Conservation (phyloP, 2,113 vertebrate genomes). For the Amphiprion ocellaris region DNA sequence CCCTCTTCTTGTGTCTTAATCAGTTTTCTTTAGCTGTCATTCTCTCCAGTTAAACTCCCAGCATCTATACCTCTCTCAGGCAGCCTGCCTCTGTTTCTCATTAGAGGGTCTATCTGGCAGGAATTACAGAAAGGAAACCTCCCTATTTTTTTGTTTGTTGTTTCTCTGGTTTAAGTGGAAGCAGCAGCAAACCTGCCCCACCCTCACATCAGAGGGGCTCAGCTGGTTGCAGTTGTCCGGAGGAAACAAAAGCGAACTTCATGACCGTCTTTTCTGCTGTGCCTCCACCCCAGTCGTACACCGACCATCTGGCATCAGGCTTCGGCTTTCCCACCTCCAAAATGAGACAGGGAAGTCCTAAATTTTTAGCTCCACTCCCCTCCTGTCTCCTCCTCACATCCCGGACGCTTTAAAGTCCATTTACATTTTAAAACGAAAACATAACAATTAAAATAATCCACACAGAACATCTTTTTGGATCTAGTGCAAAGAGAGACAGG, state of each 20-base stretch:
- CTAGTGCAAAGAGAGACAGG: background rate
- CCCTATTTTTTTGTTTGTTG: conserved; percentile 53
- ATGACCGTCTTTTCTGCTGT: background rate
- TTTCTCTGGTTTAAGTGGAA: conserved; percentile 67
- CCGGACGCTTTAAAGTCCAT: background rate
- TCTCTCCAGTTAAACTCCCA: background rate
- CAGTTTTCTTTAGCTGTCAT: background rate
- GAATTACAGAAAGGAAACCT: conserved; percentile 34
- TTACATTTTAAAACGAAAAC: conserved; percentile 26
- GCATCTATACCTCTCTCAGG: background rate
- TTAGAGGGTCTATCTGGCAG: conserved; percentile 48
- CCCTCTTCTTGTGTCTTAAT: background rate
- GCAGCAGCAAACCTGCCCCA: conserved; percentile 61
- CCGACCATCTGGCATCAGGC: background rate
- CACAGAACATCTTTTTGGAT: background rate
- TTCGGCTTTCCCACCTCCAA: conserved; percentile 26
- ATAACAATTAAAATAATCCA: conserved; percentile 6
- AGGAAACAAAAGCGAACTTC: conserved; percentile 41
- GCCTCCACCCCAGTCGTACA: conserved; percentile 3
- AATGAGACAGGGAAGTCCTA: conserved; percentile 26
- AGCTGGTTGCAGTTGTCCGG: conserved; percentile 22
- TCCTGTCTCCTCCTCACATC: conserved; percentile 1
- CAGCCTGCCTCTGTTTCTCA: conserved; percentile 49
- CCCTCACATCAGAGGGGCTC: conserved; percentile 64
- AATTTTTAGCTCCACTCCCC: background rate